Base-by-base conservation (phyloP, 2,888 invertebrate species). In the Catocala fraxini region DNA sequence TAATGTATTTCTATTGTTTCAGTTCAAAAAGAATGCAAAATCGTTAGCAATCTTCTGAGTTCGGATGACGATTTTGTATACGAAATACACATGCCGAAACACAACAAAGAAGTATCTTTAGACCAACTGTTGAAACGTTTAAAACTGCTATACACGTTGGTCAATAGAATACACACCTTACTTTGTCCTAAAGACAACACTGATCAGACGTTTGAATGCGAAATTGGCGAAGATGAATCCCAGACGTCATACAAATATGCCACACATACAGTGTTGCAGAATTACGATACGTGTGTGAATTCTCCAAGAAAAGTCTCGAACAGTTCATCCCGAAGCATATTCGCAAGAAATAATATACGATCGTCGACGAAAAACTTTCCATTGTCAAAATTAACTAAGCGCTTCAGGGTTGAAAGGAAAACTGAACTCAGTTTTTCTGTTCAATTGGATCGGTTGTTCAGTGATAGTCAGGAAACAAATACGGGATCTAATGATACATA, bases 21-120 rank as follows among this genome's bases (percentile, higher is more conserved):
- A 94, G 94, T 86, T 15, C 86, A 87, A 82, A 79, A 76, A 33
- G 93, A 94, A 76, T 93, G 94, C 69, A 93, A 92, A 80, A 84
- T 91, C 3, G 93, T 93, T 0, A 89, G 87, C 68, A 89, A 93
- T 59, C 72, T 90, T 9, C 72, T 93, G 9, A 79, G 83, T 52
- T 67, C 83, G 0, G 64, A 75, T 2, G 70, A 71, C 0, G 88
- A 90, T 65, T 87, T 83, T 54, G 34, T 79, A 0, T 90, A 87
- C 52, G 77, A 87, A 5, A 69, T 87, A 6, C 85, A 83, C 65
- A 82, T 80, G 63, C 74, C 80, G 6, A 65, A 49, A 1, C 73
- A 75, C 35, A 79, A 75, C 13, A 84, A 84, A 58, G 74, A 80
- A 4, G 84, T 85, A 0, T 71, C 86, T 0, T 55, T 87, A 10